Conservation (phyloP, 2,888 invertebrate genomes). For the Tipula vernalis region DNA sequence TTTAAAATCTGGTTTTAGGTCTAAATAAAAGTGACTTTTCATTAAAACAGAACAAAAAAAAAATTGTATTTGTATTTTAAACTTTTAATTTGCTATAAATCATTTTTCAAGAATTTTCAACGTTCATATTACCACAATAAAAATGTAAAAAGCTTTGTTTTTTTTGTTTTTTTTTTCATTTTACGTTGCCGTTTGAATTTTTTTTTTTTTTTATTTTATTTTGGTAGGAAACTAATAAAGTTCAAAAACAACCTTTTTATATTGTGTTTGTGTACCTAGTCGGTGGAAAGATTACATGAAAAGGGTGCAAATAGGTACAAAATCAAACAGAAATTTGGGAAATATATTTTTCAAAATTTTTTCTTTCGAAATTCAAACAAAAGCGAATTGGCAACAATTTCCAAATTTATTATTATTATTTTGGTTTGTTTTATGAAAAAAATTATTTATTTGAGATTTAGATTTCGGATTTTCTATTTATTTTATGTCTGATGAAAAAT, state of each 20-base stretch:
- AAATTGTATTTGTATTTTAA: not conserved
- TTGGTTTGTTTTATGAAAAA: not conserved
- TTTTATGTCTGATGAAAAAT: not conserved
- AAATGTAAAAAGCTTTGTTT: not conserved
- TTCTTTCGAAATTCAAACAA: not conserved
- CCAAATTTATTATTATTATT: no score
- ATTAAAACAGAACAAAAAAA: not conserved
- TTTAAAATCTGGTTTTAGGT: not conserved
- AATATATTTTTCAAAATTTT: not conserved
- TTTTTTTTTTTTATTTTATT: not conserved
- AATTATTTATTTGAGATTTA: not conserved
- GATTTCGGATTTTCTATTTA: not conserved
- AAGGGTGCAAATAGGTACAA: not conserved
- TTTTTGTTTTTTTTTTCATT: not conserved
- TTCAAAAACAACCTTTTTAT: not conserved
- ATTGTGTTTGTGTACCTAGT: not conserved
- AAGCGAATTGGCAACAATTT: not conserved
- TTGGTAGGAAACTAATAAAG: not conserved
- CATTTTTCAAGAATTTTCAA: no score
- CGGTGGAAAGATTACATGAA: not conserved
- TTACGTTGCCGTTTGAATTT: not conserved
- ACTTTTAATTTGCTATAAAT: not conserved
- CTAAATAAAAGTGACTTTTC: not conserved
- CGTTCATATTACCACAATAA: not conserved
- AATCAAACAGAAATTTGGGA: no score